Evolutionary conservation across 2,797 vertebrate genomes (phyloP).

Genomic region (Thripadectes ignobilis): DNA sequence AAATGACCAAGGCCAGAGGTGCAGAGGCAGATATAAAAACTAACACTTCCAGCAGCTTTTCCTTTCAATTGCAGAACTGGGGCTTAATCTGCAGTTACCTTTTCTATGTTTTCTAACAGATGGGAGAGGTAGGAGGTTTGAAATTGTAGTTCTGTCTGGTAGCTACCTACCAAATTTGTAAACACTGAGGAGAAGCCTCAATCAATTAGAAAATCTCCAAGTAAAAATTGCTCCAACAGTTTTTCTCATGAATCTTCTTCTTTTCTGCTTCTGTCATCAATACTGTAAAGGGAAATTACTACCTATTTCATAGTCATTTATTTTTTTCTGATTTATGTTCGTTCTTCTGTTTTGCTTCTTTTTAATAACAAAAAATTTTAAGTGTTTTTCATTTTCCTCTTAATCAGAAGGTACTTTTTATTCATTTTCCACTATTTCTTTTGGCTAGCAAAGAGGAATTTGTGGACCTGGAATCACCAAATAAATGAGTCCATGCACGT

Average conservation of each 20-base stretch:
- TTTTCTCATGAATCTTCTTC: constrained; percentile 13
- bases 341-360: not conserved
- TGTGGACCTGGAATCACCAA: not conserved
- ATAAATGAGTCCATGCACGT: not conserved
- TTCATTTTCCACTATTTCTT: not conserved
- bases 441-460: not conserved
- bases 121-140: not conserved
- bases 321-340: not conserved
- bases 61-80: not conserved
- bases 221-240: not conserved
- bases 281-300: not conserved
- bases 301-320: not conserved
- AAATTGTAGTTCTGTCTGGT: not conserved
- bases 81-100: not conserved
- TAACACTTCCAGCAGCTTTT: not conserved
- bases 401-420: not conserved
- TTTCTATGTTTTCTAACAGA: not conserved
- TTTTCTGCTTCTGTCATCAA: not conserved
- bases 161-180: not conserved
- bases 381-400: not conserved
- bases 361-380: not conserved
- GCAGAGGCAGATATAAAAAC: not conserved
- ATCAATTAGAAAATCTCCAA: constrained; percentile 29
- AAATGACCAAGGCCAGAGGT: not conserved
- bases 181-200: constrained; percentile 14